Evolutionary conservation across 2,888 invertebrate species (phyloP).

Genomic region (Apotomis betuletana): DNA sequence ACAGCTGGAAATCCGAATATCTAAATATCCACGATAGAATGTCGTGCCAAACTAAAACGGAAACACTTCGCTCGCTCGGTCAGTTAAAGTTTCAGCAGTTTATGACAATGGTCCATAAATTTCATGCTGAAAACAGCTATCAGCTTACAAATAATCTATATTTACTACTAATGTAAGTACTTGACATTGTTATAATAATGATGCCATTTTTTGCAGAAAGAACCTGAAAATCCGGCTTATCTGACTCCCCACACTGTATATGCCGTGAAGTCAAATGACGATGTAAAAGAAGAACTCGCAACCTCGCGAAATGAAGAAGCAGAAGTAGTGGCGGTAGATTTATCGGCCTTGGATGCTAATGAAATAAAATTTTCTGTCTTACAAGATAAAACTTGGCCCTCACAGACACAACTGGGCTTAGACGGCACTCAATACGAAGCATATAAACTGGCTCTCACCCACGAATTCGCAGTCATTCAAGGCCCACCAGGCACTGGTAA

Average conservation of each 20-base stretch:
- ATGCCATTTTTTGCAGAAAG: slow-evolving; percentile 49
- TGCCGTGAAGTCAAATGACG: slow-evolving; percentile 31
- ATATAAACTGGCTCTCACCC: slow-evolving; percentile 85
- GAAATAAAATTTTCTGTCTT: slow-evolving; percentile 53
- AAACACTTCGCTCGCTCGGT: no score
- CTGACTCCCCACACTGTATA: slow-evolving; percentile 45
- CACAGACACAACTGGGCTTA: slow-evolving; percentile 71
- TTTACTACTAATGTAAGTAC: neutral
- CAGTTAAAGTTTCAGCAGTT: no score
- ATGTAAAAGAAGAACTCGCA: neutral
- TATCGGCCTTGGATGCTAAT: no score
- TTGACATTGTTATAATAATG: neutral
- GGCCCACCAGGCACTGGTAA: slow-evolving; percentile 96
- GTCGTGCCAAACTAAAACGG: no score
- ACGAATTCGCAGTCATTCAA: slow-evolving; percentile 90
- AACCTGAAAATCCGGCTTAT: slow-evolving; percentile 57
- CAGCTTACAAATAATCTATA: no score
- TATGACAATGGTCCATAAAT: no score
- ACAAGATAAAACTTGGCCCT: slow-evolving; percentile 75
- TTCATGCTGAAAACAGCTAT: no score
- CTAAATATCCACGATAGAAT: no score
- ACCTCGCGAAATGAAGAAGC: no score
- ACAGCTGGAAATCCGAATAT: no score
- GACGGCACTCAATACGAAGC: slow-evolving; percentile 87
- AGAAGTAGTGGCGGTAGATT: no score